These are phyloP conservation scores for Heliothis subflexa DNA, from an alignment of 1,140 invertebrate genomes.

Conservation along the genomic window DNA sequence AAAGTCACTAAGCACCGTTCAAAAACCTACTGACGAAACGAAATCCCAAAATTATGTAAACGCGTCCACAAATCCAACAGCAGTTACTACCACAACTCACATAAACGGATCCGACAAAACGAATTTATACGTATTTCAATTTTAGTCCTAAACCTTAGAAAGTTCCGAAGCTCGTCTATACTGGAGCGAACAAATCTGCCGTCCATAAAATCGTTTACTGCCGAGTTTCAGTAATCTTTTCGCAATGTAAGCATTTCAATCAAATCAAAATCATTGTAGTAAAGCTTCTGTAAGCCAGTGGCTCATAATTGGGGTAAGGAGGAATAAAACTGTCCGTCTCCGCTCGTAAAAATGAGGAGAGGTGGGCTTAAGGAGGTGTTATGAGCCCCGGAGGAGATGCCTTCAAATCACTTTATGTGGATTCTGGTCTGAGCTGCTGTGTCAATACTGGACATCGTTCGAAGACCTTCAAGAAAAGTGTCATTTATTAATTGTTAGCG, in stretches of 20 bases:
- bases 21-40: neutral
- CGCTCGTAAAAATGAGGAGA: slow-evolving; percentile 47
- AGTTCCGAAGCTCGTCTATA: slow-evolving; percentile 10
- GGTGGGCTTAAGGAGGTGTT: slow-evolving; percentile 39
- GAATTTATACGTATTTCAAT: slow-evolving; percentile 27
- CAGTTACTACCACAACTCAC: neutral
- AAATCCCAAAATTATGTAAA: neutral
- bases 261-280: slow-evolving; percentile 50
- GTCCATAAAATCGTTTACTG: slow-evolving; percentile 48
- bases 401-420: slow-evolving; percentile 28
- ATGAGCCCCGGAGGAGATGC: slow-evolving; percentile 24
- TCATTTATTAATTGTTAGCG: neutral
- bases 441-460: neutral
- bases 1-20: neutral
- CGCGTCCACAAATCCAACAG: neutral
- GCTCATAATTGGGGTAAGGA: slow-evolving; percentile 42
- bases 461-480: neutral
- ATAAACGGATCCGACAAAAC: slow-evolving; percentile 22
- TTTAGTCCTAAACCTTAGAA: slow-evolving; percentile 17
- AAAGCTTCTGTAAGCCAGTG: slow-evolving; percentile 40
- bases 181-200: slow-evolving; percentile 27
- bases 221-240: slow-evolving; percentile 48
- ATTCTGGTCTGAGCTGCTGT: neutral
- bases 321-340: slow-evolving; percentile 39
- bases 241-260: slow-evolving; percentile 49